Evolutionary conservation across 1,140 invertebrate species (phyloP).

Genomic region (Plodia interpunctella): DNA sequence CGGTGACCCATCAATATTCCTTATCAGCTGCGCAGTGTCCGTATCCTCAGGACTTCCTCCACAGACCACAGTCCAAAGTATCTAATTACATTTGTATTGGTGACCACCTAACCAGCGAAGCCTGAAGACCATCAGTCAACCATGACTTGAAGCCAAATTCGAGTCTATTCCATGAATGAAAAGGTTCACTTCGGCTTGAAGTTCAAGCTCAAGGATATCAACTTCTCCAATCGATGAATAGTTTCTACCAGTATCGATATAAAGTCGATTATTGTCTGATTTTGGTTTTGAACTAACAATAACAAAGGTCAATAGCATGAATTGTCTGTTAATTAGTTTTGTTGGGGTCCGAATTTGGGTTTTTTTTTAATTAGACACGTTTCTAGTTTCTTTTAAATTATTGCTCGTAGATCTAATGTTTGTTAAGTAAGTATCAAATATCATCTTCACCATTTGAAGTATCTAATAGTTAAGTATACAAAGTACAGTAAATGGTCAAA

Average conservation of each 20-base stretch:
- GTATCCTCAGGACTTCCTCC: slow-evolving; percentile 43
- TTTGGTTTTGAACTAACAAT: slow-evolving; percentile 41
- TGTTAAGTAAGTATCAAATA: no score
- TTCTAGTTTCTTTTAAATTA: slow-evolving; percentile 33
- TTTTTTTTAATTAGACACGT: slow-evolving; percentile 8
- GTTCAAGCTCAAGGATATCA: slow-evolving; percentile 24
- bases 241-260: slow-evolving; percentile 38
- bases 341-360: slow-evolving; percentile 44
- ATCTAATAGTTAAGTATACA: no score
- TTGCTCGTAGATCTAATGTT: slow-evolving; percentile 31
- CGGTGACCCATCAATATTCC: slow-evolving; percentile 11
- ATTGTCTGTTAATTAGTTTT: slow-evolving; percentile 13
- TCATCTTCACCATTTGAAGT: no score
- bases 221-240: slow-evolving; percentile 36
- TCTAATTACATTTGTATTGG: slow-evolving; percentile 68
- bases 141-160: slow-evolving; percentile 30
- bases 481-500: no score
- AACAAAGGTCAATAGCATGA: slow-evolving; percentile 63
- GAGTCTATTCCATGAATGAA: slow-evolving; percentile 12
- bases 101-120: slow-evolving; percentile 54
- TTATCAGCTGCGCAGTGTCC: slow-evolving; percentile 21
- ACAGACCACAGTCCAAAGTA: slow-evolving; percentile 48
- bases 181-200: slow-evolving; percentile 18
- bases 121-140: slow-evolving; percentile 53
- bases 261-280: slow-evolving; percentile 35